A percentile compares a stretch with the other conserved stretches of the same genome.
Conservation (phyloP, 1,140 invertebrate species). For the Hylyphantes graminicola region DNA sequence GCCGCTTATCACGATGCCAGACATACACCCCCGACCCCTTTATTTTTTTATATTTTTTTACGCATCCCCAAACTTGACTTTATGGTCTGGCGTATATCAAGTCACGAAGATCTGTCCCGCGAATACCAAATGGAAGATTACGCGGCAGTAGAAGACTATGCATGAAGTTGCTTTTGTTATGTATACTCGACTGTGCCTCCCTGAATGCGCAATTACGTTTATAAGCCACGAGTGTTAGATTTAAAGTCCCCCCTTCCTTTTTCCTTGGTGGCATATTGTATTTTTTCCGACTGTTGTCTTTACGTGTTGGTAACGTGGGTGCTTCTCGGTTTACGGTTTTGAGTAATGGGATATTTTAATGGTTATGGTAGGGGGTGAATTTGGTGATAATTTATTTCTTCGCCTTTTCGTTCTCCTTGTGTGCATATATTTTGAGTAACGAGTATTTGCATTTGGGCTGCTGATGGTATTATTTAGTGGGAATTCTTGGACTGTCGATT, state of each 20-base stretch:
- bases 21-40: too few species aligned
- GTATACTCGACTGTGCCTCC: background rate
- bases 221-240: slow-evolving; percentile 9
- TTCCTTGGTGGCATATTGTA: background rate
- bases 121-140: slow-evolving; percentile 47
- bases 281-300: background rate
- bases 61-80: slow-evolving; percentile 18
- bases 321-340: background rate
- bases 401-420: too few species aligned
- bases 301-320: background rate
- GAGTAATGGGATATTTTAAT: slow-evolving; percentile 12
- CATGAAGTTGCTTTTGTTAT: slow-evolving; percentile 24
- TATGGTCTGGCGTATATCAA: slow-evolving; percentile 33
- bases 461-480: too few species aligned
- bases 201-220: slow-evolving; percentile 24
- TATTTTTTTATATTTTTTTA: too few species aligned
- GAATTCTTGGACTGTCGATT: too few species aligned
- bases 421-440: too few species aligned
- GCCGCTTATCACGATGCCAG: background rate
- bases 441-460: too few species aligned
- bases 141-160: background rate
- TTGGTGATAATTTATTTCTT: too few species aligned
- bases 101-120: slow-evolving; percentile 9
- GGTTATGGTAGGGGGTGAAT: background rate
- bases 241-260: background rate